Evolutionary conservation across 30 jellyfish, hydroid and myxozoan genomes (phyloP).

Genomic region (Nemopilema nomurai): DNA sequence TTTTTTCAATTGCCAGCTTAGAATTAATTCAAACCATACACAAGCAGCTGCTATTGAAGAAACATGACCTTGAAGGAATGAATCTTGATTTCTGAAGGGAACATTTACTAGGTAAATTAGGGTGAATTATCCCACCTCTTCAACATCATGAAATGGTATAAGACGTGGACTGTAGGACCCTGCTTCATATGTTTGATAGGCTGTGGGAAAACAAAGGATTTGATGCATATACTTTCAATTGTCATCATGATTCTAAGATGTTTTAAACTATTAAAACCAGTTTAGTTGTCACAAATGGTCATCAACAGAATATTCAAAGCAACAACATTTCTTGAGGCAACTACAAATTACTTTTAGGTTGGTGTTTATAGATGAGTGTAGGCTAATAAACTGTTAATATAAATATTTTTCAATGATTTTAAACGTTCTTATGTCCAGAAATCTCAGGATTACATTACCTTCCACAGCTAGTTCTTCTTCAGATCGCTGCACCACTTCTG

Average conservation of each 20-base stretch:
- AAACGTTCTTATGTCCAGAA: no score
- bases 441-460: constrained; percentile 21
- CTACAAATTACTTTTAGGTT: no score
- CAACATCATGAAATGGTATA: constrained; percentile 77
- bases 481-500: not conserved
- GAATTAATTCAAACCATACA: no score
- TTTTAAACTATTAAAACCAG: no score
- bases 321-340: no score
- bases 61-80: not conserved
- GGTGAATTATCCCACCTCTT: constrained; percentile 63
- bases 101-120: not conserved
- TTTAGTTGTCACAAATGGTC: no score
- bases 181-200: constrained; percentile 71
- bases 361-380: no score
- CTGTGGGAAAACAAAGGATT: constrained; percentile 5
- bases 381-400: no score
- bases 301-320: no score
- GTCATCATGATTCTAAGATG: no score
- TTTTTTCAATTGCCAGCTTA: no score
- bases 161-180: constrained; percentile 88
- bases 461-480: constrained; percentile 79
- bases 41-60: no score
- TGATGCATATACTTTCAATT: not conserved
- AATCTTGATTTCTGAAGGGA: not conserved
- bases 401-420: not conserved